Conservation (phyloP, 2,113 vertebrate species). For the Collichthys lucidus region DNA sequence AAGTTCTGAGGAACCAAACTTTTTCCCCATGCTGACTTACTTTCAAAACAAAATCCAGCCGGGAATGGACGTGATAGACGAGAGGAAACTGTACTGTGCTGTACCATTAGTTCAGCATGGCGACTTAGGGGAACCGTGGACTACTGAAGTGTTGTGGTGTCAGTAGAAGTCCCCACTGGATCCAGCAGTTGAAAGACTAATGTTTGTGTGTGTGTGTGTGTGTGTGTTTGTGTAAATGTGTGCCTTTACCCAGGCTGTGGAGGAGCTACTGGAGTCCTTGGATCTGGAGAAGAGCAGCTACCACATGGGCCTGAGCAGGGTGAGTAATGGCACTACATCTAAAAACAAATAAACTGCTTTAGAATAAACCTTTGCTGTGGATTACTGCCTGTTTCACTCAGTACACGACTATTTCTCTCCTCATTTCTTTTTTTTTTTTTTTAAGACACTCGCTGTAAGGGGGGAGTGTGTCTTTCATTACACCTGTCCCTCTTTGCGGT, state of each 20-base stretch:
- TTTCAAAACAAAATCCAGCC: constrained; percentile 38
- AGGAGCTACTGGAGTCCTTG: constrained; percentile 95
- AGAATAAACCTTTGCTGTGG: constrained; percentile 39
- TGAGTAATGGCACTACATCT: constrained; percentile 75
- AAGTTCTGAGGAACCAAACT: constrained; percentile 17
- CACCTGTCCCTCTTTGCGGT: constrained; percentile 62
- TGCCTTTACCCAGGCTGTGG: constrained; percentile 87
- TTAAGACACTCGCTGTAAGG: constrained; percentile 52
- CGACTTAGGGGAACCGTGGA: constrained; percentile 35
- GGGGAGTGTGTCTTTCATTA: constrained; percentile 62
- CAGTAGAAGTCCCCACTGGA: constrained; percentile 56
- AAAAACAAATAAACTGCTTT: constrained; percentile 46
- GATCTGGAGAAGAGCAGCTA: constrained; percentile 97
- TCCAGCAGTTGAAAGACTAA: constrained; percentile 51
- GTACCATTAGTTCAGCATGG: constrained; percentile 51
- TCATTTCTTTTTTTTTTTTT: constrained; percentile 15
- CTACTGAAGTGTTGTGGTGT: constrained; percentile 44
- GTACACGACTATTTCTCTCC: constrained; percentile 15
- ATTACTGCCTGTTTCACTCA: constrained; percentile 25
- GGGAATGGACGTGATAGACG: constrained; percentile 31
- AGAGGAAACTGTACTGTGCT: constrained; percentile 32
- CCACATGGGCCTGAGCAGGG: constrained; percentile 96
- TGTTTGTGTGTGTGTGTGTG: constrained; percentile 33
- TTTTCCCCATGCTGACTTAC: constrained; percentile 3
- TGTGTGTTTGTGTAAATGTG: constrained; percentile 43